A percentile compares a stretch with the other conserved stretches of the same genome.
Evolutionary conservation across 2,888 invertebrate species (phyloP).

Genomic region (Fragum whitleyi): DNA sequence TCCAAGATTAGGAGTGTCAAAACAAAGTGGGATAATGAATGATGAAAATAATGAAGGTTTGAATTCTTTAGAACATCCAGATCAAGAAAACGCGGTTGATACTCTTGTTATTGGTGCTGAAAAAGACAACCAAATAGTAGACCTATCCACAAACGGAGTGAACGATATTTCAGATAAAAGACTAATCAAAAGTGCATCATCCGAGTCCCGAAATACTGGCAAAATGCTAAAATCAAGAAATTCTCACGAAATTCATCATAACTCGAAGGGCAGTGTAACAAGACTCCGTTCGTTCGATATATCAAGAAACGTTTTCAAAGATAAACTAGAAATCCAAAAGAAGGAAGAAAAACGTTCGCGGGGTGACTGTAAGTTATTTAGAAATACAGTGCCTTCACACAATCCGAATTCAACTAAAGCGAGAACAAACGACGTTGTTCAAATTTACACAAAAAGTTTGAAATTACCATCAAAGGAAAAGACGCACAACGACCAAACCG

Average conservation of each 20-base stretch:
- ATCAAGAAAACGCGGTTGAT: too few species aligned
- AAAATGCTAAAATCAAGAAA: background rate
- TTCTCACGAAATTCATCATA: too few species aligned
- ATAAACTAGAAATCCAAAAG: background rate
- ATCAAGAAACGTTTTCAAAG: background rate
- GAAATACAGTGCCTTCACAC: too few species aligned
- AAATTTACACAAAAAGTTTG: constrained; percentile 8
- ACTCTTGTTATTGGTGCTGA: too few species aligned
- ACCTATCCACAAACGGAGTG: background rate
- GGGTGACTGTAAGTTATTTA: too few species aligned
- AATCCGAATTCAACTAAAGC: background rate
- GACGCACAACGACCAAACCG: background rate
- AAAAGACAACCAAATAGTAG: background rate
- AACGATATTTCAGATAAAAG: background rate
- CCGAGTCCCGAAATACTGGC: background rate
- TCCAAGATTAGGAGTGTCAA: background rate
- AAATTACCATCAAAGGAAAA: background rate
- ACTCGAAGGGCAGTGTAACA: too few species aligned
- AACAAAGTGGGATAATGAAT: background rate
- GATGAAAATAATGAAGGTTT: background rate
- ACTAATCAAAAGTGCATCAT: background rate
- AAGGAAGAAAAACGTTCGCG: too few species aligned
- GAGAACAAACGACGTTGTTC: background rate
- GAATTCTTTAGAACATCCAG: background rate
- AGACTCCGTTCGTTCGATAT: background rate